phyloP scores from a whole-genome alignment of 1,140 invertebrate species.

The Amphibalanus amphitrite region DNA sequence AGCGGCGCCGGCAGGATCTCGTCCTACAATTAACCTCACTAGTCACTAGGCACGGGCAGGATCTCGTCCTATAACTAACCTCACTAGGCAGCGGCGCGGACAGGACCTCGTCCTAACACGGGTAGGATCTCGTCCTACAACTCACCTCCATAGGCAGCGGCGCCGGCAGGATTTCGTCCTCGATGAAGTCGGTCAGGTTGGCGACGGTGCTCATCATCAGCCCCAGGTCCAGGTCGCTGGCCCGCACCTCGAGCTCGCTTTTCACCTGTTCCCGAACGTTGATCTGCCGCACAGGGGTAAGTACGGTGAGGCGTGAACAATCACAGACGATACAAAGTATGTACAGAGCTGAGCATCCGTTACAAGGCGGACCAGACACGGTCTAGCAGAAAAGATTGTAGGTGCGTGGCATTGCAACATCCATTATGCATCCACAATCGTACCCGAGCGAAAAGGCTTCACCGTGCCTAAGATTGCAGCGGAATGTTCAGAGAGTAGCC shows the following conservation, averaged over 20 bases:
- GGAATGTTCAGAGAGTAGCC: too few relatives aligned
- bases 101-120: too few relatives aligned
- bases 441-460: neutral
- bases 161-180: constrained; percentile 62
- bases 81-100: neutral
- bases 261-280: neutral
- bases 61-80: constrained; percentile 1
- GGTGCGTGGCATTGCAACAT: neutral
- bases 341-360: neutral
- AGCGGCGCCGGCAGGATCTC: constrained; percentile 58
- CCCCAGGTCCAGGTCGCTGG: constrained; percentile 44
- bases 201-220: constrained; percentile 63
- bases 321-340: neutral
- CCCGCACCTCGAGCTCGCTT: constrained; percentile 36
- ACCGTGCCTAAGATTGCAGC: too few relatives aligned
- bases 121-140: too few relatives aligned
- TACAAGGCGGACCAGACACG: neutral
- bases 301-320: neutral
- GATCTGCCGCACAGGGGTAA: constrained; percentile 33
- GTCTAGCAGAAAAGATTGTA: neutral
- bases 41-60: constrained; percentile 42
- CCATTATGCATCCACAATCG: neutral
- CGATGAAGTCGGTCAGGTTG: constrained; percentile 57
- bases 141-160: constrained; percentile 57
- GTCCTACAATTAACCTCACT: constrained; percentile 53